Conservation (phyloP, 2,797 vertebrate species). For the Acropternis orthonyx region DNA sequence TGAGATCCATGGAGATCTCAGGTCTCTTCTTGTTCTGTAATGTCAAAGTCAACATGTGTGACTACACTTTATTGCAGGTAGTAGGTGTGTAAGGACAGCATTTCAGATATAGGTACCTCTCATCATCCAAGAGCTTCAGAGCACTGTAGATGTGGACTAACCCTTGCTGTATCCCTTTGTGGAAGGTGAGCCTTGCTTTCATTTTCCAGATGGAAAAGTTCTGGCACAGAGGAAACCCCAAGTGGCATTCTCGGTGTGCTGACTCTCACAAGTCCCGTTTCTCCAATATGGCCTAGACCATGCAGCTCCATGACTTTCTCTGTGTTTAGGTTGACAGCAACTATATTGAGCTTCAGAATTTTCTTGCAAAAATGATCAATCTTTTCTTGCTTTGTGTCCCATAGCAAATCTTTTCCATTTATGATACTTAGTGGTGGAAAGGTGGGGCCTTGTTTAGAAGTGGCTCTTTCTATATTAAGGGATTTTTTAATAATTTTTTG, state of each 20-base stretch:
- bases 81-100: neutral
- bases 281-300: neutral
- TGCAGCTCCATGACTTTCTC: neutral
- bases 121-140: neutral
- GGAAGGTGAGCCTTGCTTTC: neutral
- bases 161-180: neutral
- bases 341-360: neutral
- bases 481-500: neutral
- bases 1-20: neutral
- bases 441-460: neutral
- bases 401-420: neutral
- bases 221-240: neutral
- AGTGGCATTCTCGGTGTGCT: neutral
- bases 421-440: neutral
- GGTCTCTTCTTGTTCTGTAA: neutral
- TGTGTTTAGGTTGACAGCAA: neutral
- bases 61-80: neutral
- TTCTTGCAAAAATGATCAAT: neutral
- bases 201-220: neutral
- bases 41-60: neutral
- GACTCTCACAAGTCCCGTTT: neutral
- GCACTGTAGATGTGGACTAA: neutral
- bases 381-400: neutral
- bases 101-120: neutral
- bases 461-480: neutral